Base-by-base conservation (phyloP, 2,888 invertebrate species). In the Listrodromus nycthemerus region DNA sequence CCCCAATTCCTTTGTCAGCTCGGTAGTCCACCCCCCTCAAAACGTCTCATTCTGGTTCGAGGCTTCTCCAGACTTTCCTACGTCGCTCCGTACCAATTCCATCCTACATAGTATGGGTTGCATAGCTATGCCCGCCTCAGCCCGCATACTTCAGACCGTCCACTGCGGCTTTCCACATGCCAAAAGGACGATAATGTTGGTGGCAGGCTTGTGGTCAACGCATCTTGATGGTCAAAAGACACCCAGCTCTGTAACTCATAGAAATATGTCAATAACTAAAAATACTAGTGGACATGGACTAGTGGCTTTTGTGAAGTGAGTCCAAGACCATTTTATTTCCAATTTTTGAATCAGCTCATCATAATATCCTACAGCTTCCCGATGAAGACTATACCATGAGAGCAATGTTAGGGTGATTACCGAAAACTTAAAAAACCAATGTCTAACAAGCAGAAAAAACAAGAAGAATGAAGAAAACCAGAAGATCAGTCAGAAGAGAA, bases 81-180 rank as follows among this genome's bases (percentile, higher is more conserved):
- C 61, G 55, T 13, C 21, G 63, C 52, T 37, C n/a, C 71, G 66
- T 67, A 75, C 67, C 83, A 27, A 71, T 50, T 33, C 75, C 85
- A 24, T 77, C 50, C 55, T 52, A 63, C 41, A 58, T 63, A 37
- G 48, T 63, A 52, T 65, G 48, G 80, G 63, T 74, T 50, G 69
- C 81, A 81, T 77, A 81, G 45, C 78, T 75, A 71, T 79, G 80
- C 90, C 88, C 91, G 89, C 84, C 82, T 84, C 81, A 76, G 80
- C 84, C 74, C 87, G 90, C 91, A 91, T 91, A 91, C 90, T 88
- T 89, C 86, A 87, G 88, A 87, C 89, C 88, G 91, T 87, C 89
- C 91, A 90, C 89, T 86, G 85, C 87, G 91, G 89, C 89, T 91
- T 90, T 89, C 90, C 89, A 90, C 90, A 90, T 92, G 88, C 91